phyloP scores from a whole-genome alignment of 2,888 invertebrate genomes.

The Cataglyphis albicans region DNA sequence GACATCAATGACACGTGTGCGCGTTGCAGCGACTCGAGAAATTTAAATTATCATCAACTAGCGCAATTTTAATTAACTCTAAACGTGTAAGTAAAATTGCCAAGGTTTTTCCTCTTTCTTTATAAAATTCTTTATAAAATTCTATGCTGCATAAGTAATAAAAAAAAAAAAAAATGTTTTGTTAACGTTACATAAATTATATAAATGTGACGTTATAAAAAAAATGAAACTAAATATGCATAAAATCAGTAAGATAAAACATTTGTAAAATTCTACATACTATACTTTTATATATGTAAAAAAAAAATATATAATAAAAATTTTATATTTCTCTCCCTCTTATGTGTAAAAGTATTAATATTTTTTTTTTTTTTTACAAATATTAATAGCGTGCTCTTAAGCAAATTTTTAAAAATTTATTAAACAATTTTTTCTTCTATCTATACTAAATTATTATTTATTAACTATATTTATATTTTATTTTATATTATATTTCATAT shows the following conservation, averaged over 20 bases:
- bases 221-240: background rate
- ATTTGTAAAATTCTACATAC: background rate
- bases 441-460: background rate
- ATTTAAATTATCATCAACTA: background rate
- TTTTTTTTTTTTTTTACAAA: background rate
- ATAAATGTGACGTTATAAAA: background rate
- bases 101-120: background rate
- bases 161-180: background rate
- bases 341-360: background rate
- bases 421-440: background rate
- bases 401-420: background rate
- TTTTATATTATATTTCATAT: background rate
- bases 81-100: background rate
- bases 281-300: background rate
- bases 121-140: background rate
- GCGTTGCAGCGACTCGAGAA: background rate
- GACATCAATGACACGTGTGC: background rate
- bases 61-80: background rate
- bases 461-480: background rate
- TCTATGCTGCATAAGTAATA: background rate
- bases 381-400: background rate
- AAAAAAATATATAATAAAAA: background rate
- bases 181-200: background rate
- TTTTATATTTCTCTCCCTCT: background rate
- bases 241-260: background rate